Conservation (phyloP, 2,113 vertebrate species). For the Carassius carassius region DNA sequence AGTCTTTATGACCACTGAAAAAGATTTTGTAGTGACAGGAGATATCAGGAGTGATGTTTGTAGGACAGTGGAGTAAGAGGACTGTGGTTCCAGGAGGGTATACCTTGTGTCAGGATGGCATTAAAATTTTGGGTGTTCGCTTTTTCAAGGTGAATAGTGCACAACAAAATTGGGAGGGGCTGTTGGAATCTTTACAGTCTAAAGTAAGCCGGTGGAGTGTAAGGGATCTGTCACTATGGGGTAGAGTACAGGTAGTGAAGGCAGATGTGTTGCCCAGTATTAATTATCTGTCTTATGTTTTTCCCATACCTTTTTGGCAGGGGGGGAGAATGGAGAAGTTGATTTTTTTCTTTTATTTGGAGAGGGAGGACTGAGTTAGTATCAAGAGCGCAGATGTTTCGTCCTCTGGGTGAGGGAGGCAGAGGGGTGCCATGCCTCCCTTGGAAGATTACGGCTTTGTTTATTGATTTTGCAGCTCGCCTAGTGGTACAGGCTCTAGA, state of each 20-base stretch:
- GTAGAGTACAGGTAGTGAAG: background rate
- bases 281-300: background rate
- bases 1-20: background rate
- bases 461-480: background rate
- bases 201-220: background rate
- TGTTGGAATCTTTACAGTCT: background rate
- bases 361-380: background rate
- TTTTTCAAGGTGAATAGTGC: background rate
- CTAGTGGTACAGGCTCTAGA: background rate
- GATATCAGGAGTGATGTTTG: background rate
- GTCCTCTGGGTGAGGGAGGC: background rate
- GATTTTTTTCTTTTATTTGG: background rate
- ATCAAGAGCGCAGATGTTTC: background rate
- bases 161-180: background rate
- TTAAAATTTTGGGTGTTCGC: background rate
- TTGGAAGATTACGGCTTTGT: background rate
- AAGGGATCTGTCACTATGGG: background rate
- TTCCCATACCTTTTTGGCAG: background rate
- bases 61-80: background rate
- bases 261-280: background rate
- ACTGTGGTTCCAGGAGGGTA: background rate
- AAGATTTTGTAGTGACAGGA: background rate
- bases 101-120: background rate
- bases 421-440: background rate
- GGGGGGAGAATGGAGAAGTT: background rate